A percentile compares a stretch with the other conserved stretches of the same genome.
These are phyloP conservation scores for Salmo trutta DNA, from an alignment of 2,797 vertebrate species.

Conservation along the genomic window DNA sequence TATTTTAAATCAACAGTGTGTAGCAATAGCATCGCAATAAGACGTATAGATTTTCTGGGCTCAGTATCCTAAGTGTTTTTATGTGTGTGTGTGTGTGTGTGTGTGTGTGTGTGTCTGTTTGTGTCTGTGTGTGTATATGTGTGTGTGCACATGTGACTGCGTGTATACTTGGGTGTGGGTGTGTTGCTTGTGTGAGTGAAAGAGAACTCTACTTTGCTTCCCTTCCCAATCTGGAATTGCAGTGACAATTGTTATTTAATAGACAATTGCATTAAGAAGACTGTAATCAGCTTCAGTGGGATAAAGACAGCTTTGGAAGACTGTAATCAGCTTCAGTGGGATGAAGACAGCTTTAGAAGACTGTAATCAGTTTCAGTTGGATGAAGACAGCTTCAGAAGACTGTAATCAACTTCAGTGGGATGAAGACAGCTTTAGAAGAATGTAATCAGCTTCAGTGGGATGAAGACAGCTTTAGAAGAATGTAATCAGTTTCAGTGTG, in stretches of 20 bases:
- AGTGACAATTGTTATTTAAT: conserved; percentile 24
- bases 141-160: conserved; percentile 13
- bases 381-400: too few species aligned
- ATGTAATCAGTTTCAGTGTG: too few species aligned
- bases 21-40: neutral
- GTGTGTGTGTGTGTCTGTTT: neutral
- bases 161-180: neutral
- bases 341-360: too few species aligned
- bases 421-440: too few species aligned
- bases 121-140: conserved; percentile 11
- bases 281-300: neutral
- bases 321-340: too few species aligned
- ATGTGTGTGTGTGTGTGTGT: conserved; percentile 11
- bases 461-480: too few species aligned
- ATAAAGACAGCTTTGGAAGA: too few species aligned
- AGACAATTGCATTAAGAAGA: conserved; percentile 22
- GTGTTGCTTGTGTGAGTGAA: neutral
- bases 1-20: neutral
- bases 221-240: conserved; percentile 10
- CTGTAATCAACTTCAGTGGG: too few species aligned
- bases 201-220: neutral
- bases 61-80: neutral
- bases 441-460: too few species aligned
- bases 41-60: neutral
- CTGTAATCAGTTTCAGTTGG: too few species aligned